Evolutionary conservation across 2,113 vertebrate genomes (phyloP), one percentile per base, ranked within the genome.

Genomic region (Solea solea): DNA sequence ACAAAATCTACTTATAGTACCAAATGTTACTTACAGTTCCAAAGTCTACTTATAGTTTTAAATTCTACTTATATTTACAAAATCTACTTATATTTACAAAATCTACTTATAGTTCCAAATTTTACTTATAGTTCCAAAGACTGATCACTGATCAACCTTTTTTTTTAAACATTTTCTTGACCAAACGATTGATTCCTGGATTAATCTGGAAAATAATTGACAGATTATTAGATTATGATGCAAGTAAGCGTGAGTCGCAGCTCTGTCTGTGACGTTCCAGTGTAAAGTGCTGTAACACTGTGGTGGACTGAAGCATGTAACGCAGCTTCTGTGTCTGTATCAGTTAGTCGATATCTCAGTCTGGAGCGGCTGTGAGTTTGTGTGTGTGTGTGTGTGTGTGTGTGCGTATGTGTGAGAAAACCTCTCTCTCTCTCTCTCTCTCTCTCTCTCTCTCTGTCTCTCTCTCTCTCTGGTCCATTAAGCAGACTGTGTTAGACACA

Each of bases 381-480:
- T 56, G 73, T 44, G 61, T 56, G 55, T 1, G 15, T 27, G 62
- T 49, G 51, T 87, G 72, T 89, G 81, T 83, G 64, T 82, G 64
- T 64, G 70, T 81, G n/a, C n/a, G 76, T 60, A 78, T 84, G 74
- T 74, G 69, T 41, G 72, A 75, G 69, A 69, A 73, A 72, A 70
- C 90, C 81, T 52, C 76, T 79, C 87, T 87, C 87, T 87, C 83
- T 86, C 82, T 88, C 80, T 57, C 45, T 12, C 11, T 14, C 3
- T 34, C 34, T 2, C 34, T 34, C 82, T 87, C 83, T 89, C 81
- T 57, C 82, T 88, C 80, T 57, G 9, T 12, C 11, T 14, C 3
- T 34, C 34, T 2, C 34, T 34, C 82, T 87, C 83, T 89, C 81
- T 57, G 78, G 81, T 89, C 91, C 88, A 91, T 92, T 92, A 92